Evolutionary conservation across 2,888 invertebrate species (phyloP), one percentile per base, ranked within the genome.

Genomic region (Eueremaeus valkanovi): DNA sequence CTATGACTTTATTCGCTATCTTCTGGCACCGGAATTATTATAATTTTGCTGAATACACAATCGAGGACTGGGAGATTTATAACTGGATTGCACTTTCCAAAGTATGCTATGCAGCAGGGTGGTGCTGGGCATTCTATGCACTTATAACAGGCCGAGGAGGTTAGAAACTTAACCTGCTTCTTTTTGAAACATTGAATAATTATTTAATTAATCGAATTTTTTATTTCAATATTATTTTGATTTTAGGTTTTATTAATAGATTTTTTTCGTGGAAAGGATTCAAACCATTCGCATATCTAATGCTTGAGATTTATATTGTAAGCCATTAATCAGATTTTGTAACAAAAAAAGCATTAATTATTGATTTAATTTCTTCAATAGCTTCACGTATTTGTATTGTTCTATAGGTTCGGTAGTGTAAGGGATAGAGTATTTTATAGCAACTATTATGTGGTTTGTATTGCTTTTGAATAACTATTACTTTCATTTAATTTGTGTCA

Each of bases 381-480:
- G 55, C n/a, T 55, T 3, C 55, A 24, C 5, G 21, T 55, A 11
- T 55, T 55, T 55, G 24, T 24, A 55, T 21, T 55, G 2, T 8
- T 55, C 18, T 55, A 24, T 21, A 55, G 55, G 24, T 3, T 55
- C 3, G 55, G 55, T 18, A 55, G 21, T n/a, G n/a, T 24, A 2
- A 55, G 55, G 11, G 55, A 55, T 21, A n/a, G 24, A 1, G 24
- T 55, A 3, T 55, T 55, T 21, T 55, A 55, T 55, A 55, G 21
- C 55, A 11, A 55, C n/a, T 55, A 55, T n/a, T 55, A 55, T 55
- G 55, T 55, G 55, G 55, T 55, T 18, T 21, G 55, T 49, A 49
- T 49, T 8, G n/a, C n/a, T n/a, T n/a, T n/a, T n/a, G n/a, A n/a
- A n/a, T n/a, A n/a, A n/a, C n/a, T n/a, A n/a, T n/a, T n/a, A n/a